Evolutionary conservation across 2,888 invertebrate species (phyloP).

Genomic region (Glyphotaelius pellucidus): DNA sequence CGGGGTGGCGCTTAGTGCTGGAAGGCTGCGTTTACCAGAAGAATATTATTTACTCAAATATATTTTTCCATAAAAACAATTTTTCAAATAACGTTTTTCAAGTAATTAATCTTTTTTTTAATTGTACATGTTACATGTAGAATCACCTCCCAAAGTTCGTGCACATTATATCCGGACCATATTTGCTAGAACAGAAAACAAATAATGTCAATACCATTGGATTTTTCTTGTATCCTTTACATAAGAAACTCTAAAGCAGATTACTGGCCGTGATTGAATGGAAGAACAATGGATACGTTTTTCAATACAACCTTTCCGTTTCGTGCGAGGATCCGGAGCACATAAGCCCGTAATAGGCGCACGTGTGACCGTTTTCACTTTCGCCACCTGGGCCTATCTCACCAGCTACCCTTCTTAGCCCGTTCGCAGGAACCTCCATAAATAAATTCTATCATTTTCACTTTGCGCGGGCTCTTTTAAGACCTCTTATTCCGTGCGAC

Average conservation of each 20-base stretch:
- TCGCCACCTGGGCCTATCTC: slow-evolving; percentile 44
- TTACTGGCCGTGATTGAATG: slow-evolving; percentile 50
- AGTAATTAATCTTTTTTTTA: too few relatives aligned
- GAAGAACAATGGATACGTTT: slow-evolving; percentile 41
- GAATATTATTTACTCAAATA: too few relatives aligned
- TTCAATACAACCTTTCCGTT: slow-evolving; percentile 43
- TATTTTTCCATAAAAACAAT: too few relatives aligned
- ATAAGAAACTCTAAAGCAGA: slow-evolving; percentile 42
- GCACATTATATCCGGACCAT: too few relatives aligned
- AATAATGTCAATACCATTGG: background rate
- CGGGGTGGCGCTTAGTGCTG: too few relatives aligned
- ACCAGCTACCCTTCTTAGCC: background rate
- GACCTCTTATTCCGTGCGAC: slow-evolving; percentile 24
- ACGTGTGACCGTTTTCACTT: slow-evolving; percentile 55
- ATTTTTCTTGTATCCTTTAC: slow-evolving; percentile 5
- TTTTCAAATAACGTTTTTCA: too few relatives aligned
- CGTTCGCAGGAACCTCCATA: slow-evolving; percentile 39
- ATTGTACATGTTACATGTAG: too few relatives aligned
- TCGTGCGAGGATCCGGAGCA: slow-evolving; percentile 18
- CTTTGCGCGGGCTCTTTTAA: slow-evolving; percentile 40
- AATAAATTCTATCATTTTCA: slow-evolving; percentile 55
- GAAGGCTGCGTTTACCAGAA: too few relatives aligned
- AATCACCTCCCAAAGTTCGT: too few relatives aligned
- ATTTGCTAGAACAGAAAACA: background rate
- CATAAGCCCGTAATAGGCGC: slow-evolving; percentile 54